Evolutionary conservation across 2,113 vertebrate genomes (phyloP).

Genomic region (Beaufortia kweichowensis): DNA sequence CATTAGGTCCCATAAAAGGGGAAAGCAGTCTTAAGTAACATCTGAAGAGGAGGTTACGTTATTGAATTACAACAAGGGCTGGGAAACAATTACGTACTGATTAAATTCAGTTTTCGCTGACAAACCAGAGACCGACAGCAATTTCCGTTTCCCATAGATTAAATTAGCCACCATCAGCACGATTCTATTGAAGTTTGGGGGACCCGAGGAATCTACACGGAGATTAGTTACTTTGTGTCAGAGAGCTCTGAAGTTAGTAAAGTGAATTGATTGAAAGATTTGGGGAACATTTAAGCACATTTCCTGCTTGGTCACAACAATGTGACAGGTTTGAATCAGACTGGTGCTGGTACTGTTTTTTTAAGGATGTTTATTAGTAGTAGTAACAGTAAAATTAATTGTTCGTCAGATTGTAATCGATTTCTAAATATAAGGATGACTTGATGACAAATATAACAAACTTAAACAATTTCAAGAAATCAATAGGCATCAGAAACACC

Average conservation of each 20-base stretch:
- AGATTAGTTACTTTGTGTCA: conserved; percentile 48
- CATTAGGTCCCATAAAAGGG: conserved; percentile 3
- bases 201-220: conserved; percentile 34
- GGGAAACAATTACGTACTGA: conserved; percentile 57
- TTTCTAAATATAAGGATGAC: no score
- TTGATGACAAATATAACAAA: no score
- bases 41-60: conserved; percentile 46
- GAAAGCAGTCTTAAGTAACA: conserved; percentile 45
- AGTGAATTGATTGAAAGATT: conserved; percentile 54
- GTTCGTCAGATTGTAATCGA: no score
- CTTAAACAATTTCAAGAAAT: no score
- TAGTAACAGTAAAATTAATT: no score
- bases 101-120: conserved; percentile 52
- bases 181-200: conserved; percentile 53
- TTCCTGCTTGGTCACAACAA: conserved; percentile 18
- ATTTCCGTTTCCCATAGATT: conserved; percentile 55
- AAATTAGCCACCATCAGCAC: conserved; percentile 53
- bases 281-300: conserved; percentile 46
- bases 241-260: conserved; percentile 34
- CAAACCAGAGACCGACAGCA: conserved; percentile 50
- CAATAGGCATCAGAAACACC: no score
- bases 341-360: neutral
- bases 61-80: conserved; percentile 56
- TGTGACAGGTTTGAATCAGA: conserved; percentile 4
- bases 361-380: no score